These are phyloP conservation scores for Dermolepida albohirtum DNA, from an alignment of 2,888 invertebrate genomes.

Conservation along the genomic window DNA sequence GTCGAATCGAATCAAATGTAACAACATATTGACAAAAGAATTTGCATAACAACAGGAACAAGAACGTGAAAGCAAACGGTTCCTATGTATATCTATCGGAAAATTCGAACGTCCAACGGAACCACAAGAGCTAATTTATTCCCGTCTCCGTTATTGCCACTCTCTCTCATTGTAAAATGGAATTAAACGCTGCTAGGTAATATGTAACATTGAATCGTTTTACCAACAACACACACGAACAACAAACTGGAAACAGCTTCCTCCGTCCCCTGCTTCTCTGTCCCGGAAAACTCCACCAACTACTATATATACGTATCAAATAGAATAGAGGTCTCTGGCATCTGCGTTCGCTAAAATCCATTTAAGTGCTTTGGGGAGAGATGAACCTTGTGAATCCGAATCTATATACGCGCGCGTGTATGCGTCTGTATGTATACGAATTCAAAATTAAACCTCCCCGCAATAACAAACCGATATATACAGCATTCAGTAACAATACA, in stretches of 20 bases:
- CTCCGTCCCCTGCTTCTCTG: not conserved
- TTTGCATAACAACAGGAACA: slow-evolving; percentile 30
- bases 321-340: slow-evolving; percentile 21
- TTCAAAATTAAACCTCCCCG: slow-evolving; percentile 59
- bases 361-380: slow-evolving; percentile 50
- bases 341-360: slow-evolving; percentile 47
- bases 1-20: not conserved
- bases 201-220: slow-evolving; percentile 57
- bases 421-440: slow-evolving; percentile 40
- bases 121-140: slow-evolving; percentile 40
- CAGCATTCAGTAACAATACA: slow-evolving; percentile 45
- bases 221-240: slow-evolving; percentile 52
- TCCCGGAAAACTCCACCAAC: slow-evolving; percentile 21
- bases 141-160: slow-evolving; percentile 40
- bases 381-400: slow-evolving; percentile 19
- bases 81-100: slow-evolving; percentile 17
- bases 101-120: slow-evolving; percentile 13
- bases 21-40: not conserved
- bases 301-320: not conserved
- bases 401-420: too few relatives aligned
- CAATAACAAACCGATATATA: slow-evolving; percentile 63
- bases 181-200: slow-evolving; percentile 55
- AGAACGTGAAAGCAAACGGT: not conserved
- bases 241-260: slow-evolving; percentile 25
- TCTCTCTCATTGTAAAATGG: slow-evolving; percentile 50